These are phyloP conservation scores for Pocillopora meandrina DNA, from an alignment of 92 coral and sea anemone species.

Conservation along the genomic window DNA sequence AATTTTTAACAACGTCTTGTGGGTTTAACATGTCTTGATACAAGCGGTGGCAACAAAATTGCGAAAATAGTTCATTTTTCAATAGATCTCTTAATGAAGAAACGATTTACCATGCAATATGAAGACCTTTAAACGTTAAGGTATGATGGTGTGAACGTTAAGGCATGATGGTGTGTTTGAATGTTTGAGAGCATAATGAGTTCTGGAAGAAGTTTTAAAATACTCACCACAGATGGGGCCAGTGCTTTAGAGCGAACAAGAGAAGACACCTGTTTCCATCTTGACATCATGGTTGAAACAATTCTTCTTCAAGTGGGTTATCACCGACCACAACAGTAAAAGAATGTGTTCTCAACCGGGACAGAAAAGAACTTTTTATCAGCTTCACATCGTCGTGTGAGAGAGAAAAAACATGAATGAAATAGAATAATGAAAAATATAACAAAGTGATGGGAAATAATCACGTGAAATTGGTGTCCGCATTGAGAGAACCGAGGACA, in stretches of 20 bases:
- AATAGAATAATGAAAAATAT: neutral
- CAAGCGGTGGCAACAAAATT: too few relatives aligned
- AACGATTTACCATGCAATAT: too few relatives aligned
- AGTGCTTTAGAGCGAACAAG: slow-evolving; percentile 56
- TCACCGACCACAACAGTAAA: neutral
- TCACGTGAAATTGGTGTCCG: too few relatives aligned
- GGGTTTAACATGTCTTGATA: too few relatives aligned
- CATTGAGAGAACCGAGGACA: neutral
- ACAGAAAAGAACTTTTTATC: slow-evolving; percentile 2
- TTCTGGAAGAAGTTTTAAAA: neutral
- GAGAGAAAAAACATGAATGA: neutral
- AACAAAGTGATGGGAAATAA: too few relatives aligned
- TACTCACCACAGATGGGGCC: slow-evolving; percentile 58
- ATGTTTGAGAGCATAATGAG: too few relatives aligned
- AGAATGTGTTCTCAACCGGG: neutral
- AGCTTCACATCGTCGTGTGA: neutral
- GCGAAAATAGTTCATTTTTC: too few relatives aligned
- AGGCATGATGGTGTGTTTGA: too few relatives aligned
- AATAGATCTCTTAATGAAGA: too few relatives aligned
- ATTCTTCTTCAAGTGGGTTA: neutral
- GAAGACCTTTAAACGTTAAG: too few relatives aligned
- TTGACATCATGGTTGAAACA: slow-evolving; percentile 43
- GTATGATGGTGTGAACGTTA: too few relatives aligned
- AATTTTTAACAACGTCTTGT: too few relatives aligned
- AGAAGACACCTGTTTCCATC: slow-evolving; percentile 64